Percentiles rank a stretch among this genome's conserved stretches.
phyloP scores from a whole-genome alignment of 1,140 invertebrate species.

The Campodea augens region DNA sequence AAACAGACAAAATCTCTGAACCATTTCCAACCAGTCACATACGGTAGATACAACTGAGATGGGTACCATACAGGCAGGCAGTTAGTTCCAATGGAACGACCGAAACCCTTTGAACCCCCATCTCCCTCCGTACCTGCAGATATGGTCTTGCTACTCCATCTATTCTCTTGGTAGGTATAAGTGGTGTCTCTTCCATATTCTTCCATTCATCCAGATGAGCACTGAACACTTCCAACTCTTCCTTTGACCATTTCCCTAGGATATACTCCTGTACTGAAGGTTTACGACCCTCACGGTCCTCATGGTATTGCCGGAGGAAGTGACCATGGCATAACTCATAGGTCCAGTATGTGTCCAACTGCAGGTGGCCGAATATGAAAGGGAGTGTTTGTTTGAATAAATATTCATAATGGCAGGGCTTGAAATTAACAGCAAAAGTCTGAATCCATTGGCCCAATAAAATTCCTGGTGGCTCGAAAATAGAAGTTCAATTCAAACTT shows the following conservation, averaged over 20 bases:
- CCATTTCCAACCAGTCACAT: too few relatives aligned
- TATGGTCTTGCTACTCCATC: conserved; percentile 71
- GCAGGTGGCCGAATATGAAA: conserved; percentile 15
- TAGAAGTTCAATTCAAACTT: too few relatives aligned
- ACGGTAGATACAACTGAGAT: too few relatives aligned
- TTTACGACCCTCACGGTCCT: conserved; percentile 73
- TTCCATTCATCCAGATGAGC: conserved; percentile 27
- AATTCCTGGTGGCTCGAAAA: too few relatives aligned
- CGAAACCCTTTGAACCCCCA: too few relatives aligned
- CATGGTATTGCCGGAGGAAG: conserved; percentile 82
- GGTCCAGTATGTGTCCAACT: conserved; percentile 89
- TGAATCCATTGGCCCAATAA: too few relatives aligned
- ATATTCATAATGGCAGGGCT: too few relatives aligned
- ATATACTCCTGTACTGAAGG: conserved; percentile 61
- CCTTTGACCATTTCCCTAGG: conserved; percentile 48
- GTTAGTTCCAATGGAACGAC: too few relatives aligned
- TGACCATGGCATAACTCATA: conserved; percentile 91
- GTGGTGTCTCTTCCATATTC: conserved; percentile 16
- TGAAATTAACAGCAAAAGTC: too few relatives aligned
- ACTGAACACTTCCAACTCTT: conserved; percentile 31
- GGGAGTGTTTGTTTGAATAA: background rate
- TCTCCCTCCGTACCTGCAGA: too few relatives aligned
- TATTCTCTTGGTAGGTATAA: conserved; percentile 44
- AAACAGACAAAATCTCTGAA: too few relatives aligned
- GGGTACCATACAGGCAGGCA: too few relatives aligned